phyloP scores from a whole-genome alignment of 1,140 invertebrate genomes.

The Aphaenogaster floridana region DNA sequence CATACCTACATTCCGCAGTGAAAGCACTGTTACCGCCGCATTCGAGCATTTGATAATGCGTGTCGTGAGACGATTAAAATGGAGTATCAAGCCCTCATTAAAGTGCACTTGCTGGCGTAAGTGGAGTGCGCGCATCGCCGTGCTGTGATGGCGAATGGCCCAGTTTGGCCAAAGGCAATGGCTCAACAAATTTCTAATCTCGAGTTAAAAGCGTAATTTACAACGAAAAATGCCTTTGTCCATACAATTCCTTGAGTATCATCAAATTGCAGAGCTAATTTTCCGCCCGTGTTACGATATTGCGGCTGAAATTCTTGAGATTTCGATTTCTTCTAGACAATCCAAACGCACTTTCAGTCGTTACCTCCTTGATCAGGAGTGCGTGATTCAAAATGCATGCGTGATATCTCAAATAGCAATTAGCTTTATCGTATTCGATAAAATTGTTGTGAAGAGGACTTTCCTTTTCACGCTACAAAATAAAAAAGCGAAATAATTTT shows the following conservation, averaged over 20 bases:
- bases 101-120: constrained; percentile 36
- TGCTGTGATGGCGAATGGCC: not conserved
- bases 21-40: constrained; percentile 38
- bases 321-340: constrained; percentile 12
- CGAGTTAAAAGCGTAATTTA: constrained; percentile 4
- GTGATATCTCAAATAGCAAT: not conserved
- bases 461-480: not conserved
- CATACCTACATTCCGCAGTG: constrained; percentile 66
- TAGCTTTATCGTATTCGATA: not conserved
- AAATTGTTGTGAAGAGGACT: not conserved
- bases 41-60: constrained; percentile 54
- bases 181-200: constrained; percentile 7
- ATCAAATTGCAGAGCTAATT: constrained; percentile 35
- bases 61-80: constrained; percentile 55
- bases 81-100: constrained; percentile 36
- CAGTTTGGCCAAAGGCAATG: not conserved
- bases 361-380: not conserved
- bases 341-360: not conserved
- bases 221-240: not conserved
- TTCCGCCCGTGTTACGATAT: not conserved
- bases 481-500: not conserved
- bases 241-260: constrained; percentile 4
- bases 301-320: not conserved
- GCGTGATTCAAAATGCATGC: not conserved
- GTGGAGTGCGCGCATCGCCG: constrained; percentile 9